phyloP scores from a whole-genome alignment of 2,113 vertebrate species.

The Gallinago jamesoni region DNA sequence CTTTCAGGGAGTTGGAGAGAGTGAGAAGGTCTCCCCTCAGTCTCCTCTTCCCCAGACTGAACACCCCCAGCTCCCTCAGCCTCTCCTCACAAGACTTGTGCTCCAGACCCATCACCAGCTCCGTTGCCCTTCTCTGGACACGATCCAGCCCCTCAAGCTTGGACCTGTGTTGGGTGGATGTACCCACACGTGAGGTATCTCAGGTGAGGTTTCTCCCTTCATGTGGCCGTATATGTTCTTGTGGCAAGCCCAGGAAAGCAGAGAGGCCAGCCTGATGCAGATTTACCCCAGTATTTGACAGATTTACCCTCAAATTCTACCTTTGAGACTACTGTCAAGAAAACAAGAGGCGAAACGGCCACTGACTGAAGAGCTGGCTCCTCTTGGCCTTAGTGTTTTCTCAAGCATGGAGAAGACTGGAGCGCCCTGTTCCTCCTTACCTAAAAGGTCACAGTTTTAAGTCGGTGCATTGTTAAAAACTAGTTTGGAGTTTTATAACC shows the following conservation, averaged over 20 bases:
- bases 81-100: no score
- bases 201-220: background rate
- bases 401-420: background rate
- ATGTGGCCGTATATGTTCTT: accelerated
- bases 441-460: background rate
- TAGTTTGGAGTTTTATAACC: background rate
- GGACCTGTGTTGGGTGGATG: background rate
- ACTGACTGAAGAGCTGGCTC: background rate
- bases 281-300: accelerated
- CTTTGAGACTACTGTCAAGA: background rate
- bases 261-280: background rate
- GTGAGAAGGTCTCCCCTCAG: no score
- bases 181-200: background rate
- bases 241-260: background rate
- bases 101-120: no score
- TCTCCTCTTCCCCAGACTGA: no score
- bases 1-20: no score
- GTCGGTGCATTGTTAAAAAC: accelerated
- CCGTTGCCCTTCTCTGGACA: no score
- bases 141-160: no score
- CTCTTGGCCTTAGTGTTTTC: background rate
- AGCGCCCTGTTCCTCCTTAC: background rate
- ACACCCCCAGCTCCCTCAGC: no score
- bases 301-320: background rate
- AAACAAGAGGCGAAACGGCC: background rate